Evolutionary conservation across 2,113 vertebrate species (phyloP).

Genomic region (Cranoglanis bouderius): DNA sequence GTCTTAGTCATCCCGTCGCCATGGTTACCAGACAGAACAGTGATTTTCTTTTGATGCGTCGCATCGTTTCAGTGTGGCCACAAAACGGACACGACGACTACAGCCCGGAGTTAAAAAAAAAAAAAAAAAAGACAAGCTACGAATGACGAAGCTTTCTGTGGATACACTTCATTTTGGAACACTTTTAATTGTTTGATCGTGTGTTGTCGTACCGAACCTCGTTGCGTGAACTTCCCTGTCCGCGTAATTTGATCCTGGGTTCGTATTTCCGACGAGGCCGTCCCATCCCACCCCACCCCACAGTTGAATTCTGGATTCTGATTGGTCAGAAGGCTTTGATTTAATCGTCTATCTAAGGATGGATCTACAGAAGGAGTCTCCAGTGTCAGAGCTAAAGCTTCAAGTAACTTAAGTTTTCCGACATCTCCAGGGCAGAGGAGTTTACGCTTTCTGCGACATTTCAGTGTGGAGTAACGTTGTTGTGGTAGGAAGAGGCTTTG

Average conservation of each 20-base stretch:
- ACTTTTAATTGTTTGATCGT: too few relatives aligned
- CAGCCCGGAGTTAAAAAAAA: not conserved
- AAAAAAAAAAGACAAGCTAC: not conserved
- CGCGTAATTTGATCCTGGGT: not conserved
- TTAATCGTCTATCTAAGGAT: not conserved
- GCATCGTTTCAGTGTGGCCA: not conserved
- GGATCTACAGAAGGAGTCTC: not conserved
- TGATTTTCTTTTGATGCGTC: not conserved
- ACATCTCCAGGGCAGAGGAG: not conserved
- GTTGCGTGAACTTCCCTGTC: too few relatives aligned
- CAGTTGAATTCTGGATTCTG: not conserved
- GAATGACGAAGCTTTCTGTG: not conserved
- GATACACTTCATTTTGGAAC: not conserved
- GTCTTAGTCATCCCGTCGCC: constrained; percentile 41
- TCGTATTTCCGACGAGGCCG: not conserved
- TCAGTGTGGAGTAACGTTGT: not conserved
- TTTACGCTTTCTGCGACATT: not conserved
- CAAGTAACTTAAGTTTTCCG: not conserved
- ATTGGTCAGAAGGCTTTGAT: not conserved
- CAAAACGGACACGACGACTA: not conserved
- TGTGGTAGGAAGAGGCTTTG: not conserved
- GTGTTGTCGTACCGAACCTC: too few relatives aligned
- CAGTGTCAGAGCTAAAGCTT: not conserved
- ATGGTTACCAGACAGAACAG: constrained; percentile 45
- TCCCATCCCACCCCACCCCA: not conserved